phyloP scores from a whole-genome alignment of 1,140 invertebrate genomes.

The Lordiphosa clarofinis region DNA sequence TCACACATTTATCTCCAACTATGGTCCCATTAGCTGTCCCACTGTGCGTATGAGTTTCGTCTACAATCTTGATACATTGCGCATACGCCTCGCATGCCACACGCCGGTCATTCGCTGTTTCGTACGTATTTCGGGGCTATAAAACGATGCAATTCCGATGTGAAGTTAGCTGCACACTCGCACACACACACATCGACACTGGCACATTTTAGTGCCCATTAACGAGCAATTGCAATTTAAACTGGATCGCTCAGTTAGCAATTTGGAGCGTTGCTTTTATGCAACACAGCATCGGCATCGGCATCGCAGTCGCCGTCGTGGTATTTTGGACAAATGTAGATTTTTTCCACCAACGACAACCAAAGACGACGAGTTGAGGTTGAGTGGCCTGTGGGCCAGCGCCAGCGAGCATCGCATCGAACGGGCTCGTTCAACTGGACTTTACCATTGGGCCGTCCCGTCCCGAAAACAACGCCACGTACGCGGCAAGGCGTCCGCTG shows the following conservation, averaged over 20 bases:
- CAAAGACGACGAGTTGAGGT: slow-evolving; percentile 46
- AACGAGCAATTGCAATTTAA: slow-evolving; percentile 80
- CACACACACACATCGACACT: slow-evolving; percentile 49
- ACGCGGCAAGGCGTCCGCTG: slow-evolving; percentile 48
- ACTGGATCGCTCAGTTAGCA: slow-evolving; percentile 79
- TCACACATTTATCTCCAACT: not conserved
- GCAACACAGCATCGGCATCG: slow-evolving; percentile 50
- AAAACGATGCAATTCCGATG: slow-evolving; percentile 33
- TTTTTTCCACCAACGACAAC: slow-evolving; percentile 36
- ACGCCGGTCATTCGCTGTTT: slow-evolving; percentile 45
- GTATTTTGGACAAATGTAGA: slow-evolving; percentile 77
- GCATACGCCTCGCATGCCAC: slow-evolving; percentile 68
- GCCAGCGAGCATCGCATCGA: slow-evolving; percentile 37
- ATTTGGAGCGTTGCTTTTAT: slow-evolving; percentile 78
- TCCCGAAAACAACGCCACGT: slow-evolving; percentile 63
- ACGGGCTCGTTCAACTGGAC: slow-evolving; percentile 16
- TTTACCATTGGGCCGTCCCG: slow-evolving; percentile 28
- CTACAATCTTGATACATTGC: slow-evolving; percentile 42
- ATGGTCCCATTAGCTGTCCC: slow-evolving; percentile 17
- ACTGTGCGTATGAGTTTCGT: slow-evolving; percentile 64
- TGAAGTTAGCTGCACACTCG: slow-evolving; percentile 8
- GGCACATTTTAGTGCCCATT: slow-evolving; percentile 79
- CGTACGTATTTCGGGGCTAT: slow-evolving; percentile 55
- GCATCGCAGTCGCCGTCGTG: slow-evolving; percentile 44
- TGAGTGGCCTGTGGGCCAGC: slow-evolving; percentile 64